Evolutionary conservation across 2,797 vertebrate genomes (phyloP).

Genomic region (Paguma larvata): DNA sequence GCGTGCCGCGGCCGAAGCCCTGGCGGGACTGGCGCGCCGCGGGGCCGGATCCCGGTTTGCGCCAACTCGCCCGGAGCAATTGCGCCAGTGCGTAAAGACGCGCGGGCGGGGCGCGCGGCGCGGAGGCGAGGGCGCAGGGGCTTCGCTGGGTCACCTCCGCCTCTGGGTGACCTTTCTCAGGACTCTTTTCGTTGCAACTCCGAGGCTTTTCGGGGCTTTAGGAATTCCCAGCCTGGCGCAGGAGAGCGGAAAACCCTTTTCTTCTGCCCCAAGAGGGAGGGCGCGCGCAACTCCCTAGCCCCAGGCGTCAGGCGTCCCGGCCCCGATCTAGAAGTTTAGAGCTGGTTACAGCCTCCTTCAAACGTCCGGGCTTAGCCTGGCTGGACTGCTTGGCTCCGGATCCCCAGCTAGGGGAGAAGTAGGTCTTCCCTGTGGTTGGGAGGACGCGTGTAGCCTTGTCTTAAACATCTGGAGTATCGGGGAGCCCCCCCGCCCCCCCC

Average conservation of each 20-base stretch:
- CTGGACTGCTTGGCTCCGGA: not conserved
- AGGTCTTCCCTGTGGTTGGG: not conserved
- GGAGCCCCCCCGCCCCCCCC: not conserved
- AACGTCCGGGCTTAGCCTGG: not conserved
- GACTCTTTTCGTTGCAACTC: not conserved
- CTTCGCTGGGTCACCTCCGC: not conserved
- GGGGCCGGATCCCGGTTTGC: not conserved
- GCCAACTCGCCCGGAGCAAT: fast-evolving
- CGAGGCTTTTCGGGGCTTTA: not conserved
- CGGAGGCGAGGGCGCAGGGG: too few relatives aligned
- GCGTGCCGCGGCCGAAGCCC: not conserved
- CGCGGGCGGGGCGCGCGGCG: not conserved
- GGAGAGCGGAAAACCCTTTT: not conserved
- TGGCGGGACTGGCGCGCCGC: not conserved
- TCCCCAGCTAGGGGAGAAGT: not conserved
- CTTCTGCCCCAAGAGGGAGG: not conserved
- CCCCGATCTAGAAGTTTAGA: not conserved
- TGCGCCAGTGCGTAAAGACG: not conserved
- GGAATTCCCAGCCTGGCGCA: not conserved
- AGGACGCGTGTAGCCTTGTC: not conserved
- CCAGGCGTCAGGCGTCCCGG: not conserved
- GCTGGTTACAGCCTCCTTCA: not conserved
- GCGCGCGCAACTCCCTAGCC: not conserved
- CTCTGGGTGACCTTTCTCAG: slow-evolving; percentile 3
- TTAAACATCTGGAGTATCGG: not conserved